Percentiles rank a stretch among this genome's conserved stretches.
phyloP scores from a whole-genome alignment of 2,113 vertebrate species.

The Hepsetus odoe region DNA sequence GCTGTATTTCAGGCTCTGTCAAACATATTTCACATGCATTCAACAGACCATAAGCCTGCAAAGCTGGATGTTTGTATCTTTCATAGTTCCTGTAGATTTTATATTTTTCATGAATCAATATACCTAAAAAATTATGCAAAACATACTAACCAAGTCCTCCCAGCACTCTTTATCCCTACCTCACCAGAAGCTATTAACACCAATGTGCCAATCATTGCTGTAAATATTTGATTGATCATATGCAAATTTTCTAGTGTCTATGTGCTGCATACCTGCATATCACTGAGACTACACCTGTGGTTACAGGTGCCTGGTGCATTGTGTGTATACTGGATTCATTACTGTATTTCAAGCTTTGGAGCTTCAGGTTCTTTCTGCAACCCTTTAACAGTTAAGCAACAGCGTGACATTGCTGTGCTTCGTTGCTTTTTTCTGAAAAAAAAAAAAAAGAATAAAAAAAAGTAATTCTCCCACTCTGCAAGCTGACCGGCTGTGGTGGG shows the following conservation, averaged over 20 bases:
- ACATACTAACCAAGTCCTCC: background rate
- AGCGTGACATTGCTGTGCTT: constrained; percentile 74
- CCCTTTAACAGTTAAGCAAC: background rate
- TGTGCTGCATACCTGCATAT: background rate
- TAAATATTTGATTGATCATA: no score
- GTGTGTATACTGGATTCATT: background rate
- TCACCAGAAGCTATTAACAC: background rate
- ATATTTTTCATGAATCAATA: background rate
- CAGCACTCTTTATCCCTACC: background rate
- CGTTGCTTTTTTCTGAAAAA: constrained; percentile 64
- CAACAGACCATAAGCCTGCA: no score
- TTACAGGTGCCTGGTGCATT: background rate
- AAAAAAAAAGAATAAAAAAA: constrained; percentile 66
- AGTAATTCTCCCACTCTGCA: constrained; percentile 60
- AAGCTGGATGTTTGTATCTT: no score
- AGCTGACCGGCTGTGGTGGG: constrained; percentile 64
- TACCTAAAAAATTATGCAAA: background rate
- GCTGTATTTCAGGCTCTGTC: no score
- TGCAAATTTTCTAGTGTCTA: no score
- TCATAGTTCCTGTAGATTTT: no score
- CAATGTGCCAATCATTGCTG: background rate
- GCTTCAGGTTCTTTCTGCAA: background rate
- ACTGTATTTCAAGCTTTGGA: background rate
- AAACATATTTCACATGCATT: no score
- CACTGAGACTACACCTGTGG: background rate